These are phyloP conservation scores for Acanthurus leucopareius DNA, from an alignment of 2,797 vertebrate species.

Conservation along the genomic window DNA sequence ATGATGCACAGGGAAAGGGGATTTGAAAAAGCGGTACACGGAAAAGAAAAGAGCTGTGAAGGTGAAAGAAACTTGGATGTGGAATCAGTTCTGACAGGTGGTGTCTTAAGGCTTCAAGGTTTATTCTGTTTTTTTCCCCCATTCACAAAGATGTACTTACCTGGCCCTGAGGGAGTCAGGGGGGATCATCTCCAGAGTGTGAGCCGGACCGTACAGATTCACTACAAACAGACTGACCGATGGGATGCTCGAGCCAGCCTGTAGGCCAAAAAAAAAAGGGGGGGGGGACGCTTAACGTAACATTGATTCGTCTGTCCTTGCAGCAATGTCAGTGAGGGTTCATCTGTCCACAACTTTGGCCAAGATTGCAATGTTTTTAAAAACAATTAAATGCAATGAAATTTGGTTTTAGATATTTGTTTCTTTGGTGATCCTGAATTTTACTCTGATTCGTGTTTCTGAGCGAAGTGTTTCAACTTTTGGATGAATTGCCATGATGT, in stretches of 20 bases:
- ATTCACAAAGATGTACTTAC: conserved; percentile 64
- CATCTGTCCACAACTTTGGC: background rate
- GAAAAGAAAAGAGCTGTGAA: background rate
- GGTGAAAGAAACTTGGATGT: conserved; percentile 3
- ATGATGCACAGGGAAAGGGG: conserved; percentile 21
- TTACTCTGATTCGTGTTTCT: background rate
- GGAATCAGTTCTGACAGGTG: conserved; percentile 38
- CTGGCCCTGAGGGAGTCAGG: conserved; percentile 86
- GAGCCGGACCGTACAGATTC: conserved; percentile 88
- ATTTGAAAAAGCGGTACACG: background rate
- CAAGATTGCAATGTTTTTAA: background rate
- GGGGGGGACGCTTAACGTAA: background rate
- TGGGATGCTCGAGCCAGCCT: conserved; percentile 89
- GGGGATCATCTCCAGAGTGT: conserved; percentile 87
- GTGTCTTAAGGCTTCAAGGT: conserved; percentile 17
- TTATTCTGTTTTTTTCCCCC: conserved; percentile 20
- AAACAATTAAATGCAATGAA: too few species aligned
- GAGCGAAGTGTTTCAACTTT: background rate
- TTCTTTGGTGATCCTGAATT: too few species aligned
- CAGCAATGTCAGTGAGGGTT: background rate
- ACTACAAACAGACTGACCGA: conserved; percentile 88
- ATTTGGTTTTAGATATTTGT: too few species aligned
- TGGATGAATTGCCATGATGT: background rate
- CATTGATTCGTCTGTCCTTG: too few species aligned
- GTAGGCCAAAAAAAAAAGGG: conserved; percentile 17